Conservation (phyloP, 2,113 vertebrate genomes). For the Macroglossus sobrinus region DNA sequence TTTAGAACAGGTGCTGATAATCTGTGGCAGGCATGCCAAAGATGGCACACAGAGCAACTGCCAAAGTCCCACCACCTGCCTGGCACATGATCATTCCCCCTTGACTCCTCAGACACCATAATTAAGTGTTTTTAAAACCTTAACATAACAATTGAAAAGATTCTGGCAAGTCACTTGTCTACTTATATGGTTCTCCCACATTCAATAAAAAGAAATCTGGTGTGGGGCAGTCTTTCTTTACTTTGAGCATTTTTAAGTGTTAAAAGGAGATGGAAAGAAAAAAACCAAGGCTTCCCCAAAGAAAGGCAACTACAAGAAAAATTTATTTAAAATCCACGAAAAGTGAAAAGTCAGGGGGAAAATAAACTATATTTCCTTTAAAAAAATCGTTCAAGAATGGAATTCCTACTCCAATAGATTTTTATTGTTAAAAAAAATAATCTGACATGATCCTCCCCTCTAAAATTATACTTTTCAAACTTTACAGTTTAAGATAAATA, state of each 20-base stretch:
- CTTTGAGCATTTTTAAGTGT: slow-evolving; percentile 12
- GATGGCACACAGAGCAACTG: background rate
- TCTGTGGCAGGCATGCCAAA: background rate
- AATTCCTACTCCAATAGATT: background rate
- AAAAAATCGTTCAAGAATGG: background rate
- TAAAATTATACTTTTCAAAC: background rate
- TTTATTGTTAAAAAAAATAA: background rate
- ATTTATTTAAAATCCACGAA: background rate
- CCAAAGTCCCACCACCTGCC: background rate
- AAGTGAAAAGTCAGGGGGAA: background rate
- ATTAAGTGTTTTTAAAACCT: background rate
- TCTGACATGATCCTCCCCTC: background rate
- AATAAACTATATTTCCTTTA: background rate
- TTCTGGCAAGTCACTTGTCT: background rate
- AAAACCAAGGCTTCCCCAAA: slow-evolving; percentile 3
- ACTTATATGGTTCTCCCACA: background rate
- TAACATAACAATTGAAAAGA: background rate
- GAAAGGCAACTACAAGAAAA: background rate
- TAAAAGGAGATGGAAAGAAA: slow-evolving; percentile 4
- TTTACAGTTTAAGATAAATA: background rate
- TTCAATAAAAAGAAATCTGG: slow-evolving; percentile 25
- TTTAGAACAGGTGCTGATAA: background rate
- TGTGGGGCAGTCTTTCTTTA: background rate
- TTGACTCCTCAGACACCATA: background rate
- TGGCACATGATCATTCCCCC: too few relatives aligned